phyloP scores from a whole-genome alignment of 2,888 invertebrate genomes.

The Drosophila putrida region DNA sequence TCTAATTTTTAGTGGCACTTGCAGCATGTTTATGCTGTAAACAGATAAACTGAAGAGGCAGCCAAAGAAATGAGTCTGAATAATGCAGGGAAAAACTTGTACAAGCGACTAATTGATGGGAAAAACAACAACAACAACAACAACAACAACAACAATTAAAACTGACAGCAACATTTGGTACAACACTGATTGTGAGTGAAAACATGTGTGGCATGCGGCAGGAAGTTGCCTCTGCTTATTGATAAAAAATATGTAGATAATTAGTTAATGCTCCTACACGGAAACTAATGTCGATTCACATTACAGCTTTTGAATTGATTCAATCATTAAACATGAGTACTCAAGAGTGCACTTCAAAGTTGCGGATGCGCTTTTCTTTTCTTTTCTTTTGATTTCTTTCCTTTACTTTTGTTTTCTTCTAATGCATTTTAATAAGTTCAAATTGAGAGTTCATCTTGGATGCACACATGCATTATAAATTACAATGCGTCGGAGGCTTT shows the following conservation, averaged over 20 bases:
- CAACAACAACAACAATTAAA: slow-evolving; percentile 47
- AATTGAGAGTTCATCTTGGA: slow-evolving; percentile 20
- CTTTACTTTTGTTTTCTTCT: slow-evolving; percentile 4
- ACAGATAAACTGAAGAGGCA: slow-evolving; percentile 17
- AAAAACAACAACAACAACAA: too few species aligned
- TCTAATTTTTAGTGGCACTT: slow-evolving; percentile 25
- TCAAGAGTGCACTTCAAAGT: slow-evolving; percentile 45
- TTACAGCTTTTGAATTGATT: slow-evolving; percentile 26
- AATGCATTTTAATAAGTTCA: slow-evolving; percentile 42
- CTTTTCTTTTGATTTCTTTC: slow-evolving; percentile 6
- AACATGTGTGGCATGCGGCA: slow-evolving; percentile 58
- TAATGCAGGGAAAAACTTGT: slow-evolving; percentile 50
- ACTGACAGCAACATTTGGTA: slow-evolving; percentile 52
- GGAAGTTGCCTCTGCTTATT: slow-evolving; percentile 45
- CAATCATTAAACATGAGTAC: slow-evolving; percentile 31
- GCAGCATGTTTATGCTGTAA: slow-evolving; percentile 34
- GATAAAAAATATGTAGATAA: slow-evolving; percentile 51
- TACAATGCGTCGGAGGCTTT: slow-evolving; percentile 37
- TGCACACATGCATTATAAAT: slow-evolving; percentile 53
- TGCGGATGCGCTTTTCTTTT: slow-evolving; percentile 29
- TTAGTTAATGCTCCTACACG: slow-evolving; percentile 56
- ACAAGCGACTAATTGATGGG: slow-evolving; percentile 60
- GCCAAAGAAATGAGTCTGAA: slow-evolving; percentile 30
- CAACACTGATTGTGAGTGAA: slow-evolving; percentile 30
- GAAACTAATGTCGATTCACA: slow-evolving; percentile 34